Evolutionary conservation across 2,113 vertebrate genomes (phyloP).

Genomic region (Melanerpes aurifrons): DNA sequence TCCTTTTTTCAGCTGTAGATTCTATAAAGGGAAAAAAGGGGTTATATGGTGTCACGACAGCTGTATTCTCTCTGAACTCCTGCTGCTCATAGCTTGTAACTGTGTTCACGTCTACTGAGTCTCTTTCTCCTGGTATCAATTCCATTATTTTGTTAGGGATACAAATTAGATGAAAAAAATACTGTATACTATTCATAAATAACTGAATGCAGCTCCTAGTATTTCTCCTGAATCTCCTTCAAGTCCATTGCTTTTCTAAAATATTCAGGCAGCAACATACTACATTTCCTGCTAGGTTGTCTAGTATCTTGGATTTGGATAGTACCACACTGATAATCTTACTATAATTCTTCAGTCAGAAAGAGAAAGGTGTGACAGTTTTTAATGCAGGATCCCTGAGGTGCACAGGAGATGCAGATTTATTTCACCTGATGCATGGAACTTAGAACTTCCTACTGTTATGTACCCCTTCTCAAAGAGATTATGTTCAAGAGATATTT

Average conservation of each 20-base stretch:
- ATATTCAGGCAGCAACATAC: not conserved
- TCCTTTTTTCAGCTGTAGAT: not conserved
- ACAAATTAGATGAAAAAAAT: not conserved
- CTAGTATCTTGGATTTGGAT: not conserved
- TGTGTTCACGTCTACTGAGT: not conserved
- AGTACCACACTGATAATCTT: not conserved
- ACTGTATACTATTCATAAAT: not conserved
- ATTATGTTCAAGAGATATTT: not conserved
- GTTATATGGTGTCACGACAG: not conserved
- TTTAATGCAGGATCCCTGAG: not conserved
- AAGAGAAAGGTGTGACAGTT: not conserved
- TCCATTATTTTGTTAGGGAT: not conserved
- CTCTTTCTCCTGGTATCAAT: rapidly evolving
- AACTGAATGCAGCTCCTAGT: not conserved
- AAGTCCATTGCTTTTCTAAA: not conserved
- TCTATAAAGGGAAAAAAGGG: not conserved
- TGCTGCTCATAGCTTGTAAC: not conserved
- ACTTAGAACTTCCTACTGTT: not conserved
- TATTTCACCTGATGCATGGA: not conserved
- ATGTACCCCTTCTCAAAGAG: not conserved
- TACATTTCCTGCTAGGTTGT: not conserved
- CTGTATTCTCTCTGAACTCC: not conserved
- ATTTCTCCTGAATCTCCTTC: not conserved
- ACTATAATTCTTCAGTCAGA: not conserved
- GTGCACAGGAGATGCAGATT: not conserved